Percentiles rank a stretch among this genome's conserved stretches.
phyloP scores from a whole-genome alignment of 2,113 vertebrate genomes.

The Chaetodon trifascialis region DNA sequence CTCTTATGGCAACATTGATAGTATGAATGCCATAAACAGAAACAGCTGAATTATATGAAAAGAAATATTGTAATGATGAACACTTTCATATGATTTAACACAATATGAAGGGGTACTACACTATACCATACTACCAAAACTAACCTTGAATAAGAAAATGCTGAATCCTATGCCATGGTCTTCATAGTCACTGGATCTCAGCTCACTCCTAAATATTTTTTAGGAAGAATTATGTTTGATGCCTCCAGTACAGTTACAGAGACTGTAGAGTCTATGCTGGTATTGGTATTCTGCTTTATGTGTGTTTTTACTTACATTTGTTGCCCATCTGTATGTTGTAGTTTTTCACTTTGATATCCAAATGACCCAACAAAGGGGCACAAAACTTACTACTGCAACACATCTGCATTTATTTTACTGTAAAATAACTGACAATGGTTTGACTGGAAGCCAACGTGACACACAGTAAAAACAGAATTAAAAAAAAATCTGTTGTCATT shows the following conservation, averaged over 20 bases:
- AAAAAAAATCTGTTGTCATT: too few species aligned
- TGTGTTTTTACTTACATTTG: not conserved
- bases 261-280: too few species aligned
- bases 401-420: not conserved
- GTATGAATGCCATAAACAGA: too few species aligned
- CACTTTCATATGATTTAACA: too few species aligned
- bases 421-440: not conserved
- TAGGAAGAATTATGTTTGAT: not conserved
- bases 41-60: too few species aligned
- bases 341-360: not conserved
- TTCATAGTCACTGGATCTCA: not conserved
- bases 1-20: too few species aligned
- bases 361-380: not conserved
- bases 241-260: not conserved
- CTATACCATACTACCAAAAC: not conserved
- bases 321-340: not conserved
- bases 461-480: too few species aligned
- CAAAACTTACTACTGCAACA: not conserved
- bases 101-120: too few species aligned
- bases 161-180: not conserved
- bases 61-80: too few species aligned
- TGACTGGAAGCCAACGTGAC: not conserved
- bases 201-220: not conserved
- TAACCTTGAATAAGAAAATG: not conserved
- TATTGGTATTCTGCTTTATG: not conserved